Evolutionary conservation across 2,113 vertebrate species (phyloP), one percentile per base, ranked within the genome.

Genomic region (Synodontis membranacea): DNA sequence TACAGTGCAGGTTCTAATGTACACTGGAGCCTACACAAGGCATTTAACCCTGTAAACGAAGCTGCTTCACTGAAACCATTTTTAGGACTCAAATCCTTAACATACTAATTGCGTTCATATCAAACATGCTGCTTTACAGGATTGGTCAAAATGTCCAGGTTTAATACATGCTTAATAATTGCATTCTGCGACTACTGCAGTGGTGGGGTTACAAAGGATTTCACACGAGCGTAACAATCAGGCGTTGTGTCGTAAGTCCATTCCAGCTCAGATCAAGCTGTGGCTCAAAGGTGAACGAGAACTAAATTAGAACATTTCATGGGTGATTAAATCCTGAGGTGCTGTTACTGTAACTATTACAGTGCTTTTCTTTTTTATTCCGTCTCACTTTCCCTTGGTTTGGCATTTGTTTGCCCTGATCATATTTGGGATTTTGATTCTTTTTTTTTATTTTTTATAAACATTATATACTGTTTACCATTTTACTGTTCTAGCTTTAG

Each of bases 181-280:
- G 48, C 19, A 54, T 54, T 79, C 50, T 79, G 72, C 48, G 11
- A 34, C 76, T 37, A 54, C 25, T 39, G 11, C 34, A 25, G 28
- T 14, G 3, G 3, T 23, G 31, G 76, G 1, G 11, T 39, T n/a
- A n/a, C 9, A 25, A 14, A 39, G 23, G 78, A 39, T 80, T 80
- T 76, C 14, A 48, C 28, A 58, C 19, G 2, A 80, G 15, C 34
- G n/a, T 52, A 78, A 78, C 48, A 79, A 79, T 79, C 50, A 54
- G 31, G 78, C 28, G 34, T 39, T 80, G 52, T 58, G 50, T 42
- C 5, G 5, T 56, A 80, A 80, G 58, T 39, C 10, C 52, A 80
- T 80, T 80, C 78, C 78, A 80, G 31, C 10, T 58, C 12, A 42
- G 52, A 80, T 39, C 52, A 80, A 80, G 34, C 19, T 84, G 48